A percentile compares a stretch with the other conserved stretches of the same genome.
phyloP scores from a whole-genome alignment of 2,113 vertebrate genomes.

The Macheiramphus alcinus region DNA sequence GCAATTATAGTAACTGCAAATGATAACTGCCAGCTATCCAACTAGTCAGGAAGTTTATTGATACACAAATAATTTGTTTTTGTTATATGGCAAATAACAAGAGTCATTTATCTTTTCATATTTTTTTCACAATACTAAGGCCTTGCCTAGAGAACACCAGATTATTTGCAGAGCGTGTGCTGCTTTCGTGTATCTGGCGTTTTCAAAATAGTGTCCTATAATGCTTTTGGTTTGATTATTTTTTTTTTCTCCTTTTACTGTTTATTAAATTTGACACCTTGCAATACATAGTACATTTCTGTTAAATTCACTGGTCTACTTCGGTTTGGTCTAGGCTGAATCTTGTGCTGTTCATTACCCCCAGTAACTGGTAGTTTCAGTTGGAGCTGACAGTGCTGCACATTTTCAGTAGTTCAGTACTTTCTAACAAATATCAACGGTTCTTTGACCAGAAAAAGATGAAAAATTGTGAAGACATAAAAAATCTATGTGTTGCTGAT shows the following conservation, averaged over 20 bases:
- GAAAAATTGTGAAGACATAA: not conserved
- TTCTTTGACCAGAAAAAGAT: not conserved
- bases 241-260: not conserved
- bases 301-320: not conserved
- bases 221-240: not conserved
- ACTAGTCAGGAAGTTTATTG: not conserved
- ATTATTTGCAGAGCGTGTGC: not conserved
- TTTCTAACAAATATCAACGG: not conserved
- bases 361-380: not conserved
- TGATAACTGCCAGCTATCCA: not conserved
- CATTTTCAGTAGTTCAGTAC: not conserved
- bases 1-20: not conserved
- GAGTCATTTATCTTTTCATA: not conserved
- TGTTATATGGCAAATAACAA: not conserved
- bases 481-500: not conserved
- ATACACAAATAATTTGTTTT: not conserved
- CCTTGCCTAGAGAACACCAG: not conserved
- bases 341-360: not conserved
- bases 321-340: not conserved
- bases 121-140: not conserved
- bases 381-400: not conserved
- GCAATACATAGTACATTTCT: not conserved
- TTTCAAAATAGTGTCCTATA: not conserved
- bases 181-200: not conserved
- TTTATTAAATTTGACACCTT: not conserved